phyloP scores from a whole-genome alignment of 2,888 invertebrate species.

The Maniola hyperantus region DNA sequence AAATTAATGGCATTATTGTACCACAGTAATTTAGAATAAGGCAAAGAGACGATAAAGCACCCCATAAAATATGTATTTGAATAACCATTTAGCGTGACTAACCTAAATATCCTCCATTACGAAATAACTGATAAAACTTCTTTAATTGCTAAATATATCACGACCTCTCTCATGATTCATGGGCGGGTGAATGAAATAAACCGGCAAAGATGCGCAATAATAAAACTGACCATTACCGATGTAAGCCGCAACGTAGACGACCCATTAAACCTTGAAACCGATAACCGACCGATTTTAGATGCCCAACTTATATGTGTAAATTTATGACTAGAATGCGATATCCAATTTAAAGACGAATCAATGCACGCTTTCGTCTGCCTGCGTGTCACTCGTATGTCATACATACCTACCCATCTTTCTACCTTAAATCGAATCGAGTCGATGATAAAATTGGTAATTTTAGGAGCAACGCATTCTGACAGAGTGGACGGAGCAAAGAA shows the following conservation, averaged over 20 bases:
- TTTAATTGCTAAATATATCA: constrained; percentile 37
- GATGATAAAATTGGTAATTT: no score
- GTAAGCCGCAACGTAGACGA: constrained; percentile 49
- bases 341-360: no score
- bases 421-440: no score
- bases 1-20: no score
- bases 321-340: no score
- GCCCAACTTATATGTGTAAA: no score
- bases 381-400: no score
- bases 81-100: neutral
- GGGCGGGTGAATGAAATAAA: constrained; percentile 60
- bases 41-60: neutral
- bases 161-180: constrained; percentile 39
- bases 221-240: constrained; percentile 74
- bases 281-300: neutral
- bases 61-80: neutral
- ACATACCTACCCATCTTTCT: no score
- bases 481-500: no score
- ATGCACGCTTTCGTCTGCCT: no score
- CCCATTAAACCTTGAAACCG: neutral
- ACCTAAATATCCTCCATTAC: constrained; percentile 13
- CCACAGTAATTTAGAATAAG: no score
- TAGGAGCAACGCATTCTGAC: no score
- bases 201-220: constrained; percentile 63
- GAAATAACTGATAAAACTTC: constrained; percentile 35